A percentile compares a stretch with the other conserved stretches of the same genome.
phyloP scores from a whole-genome alignment of 2,888 invertebrate species.

The Platycheirus rosarum region DNA sequence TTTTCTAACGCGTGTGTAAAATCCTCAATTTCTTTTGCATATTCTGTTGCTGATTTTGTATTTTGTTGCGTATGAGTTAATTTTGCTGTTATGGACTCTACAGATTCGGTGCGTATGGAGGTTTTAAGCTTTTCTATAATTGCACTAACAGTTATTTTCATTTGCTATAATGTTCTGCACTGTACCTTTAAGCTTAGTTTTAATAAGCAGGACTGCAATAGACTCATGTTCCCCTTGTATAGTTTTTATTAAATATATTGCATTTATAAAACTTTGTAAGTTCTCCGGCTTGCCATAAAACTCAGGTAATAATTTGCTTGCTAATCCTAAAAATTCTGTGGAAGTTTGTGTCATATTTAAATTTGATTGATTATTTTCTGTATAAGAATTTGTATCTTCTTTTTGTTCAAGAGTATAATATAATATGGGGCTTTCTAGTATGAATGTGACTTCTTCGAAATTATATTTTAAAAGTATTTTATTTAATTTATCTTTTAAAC shows the following conservation, averaged over 20 bases:
- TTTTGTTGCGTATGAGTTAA: constrained; percentile 4
- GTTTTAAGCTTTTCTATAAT: neutral
- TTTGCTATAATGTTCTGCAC: constrained; percentile 3
- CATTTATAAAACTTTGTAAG: constrained; percentile 23
- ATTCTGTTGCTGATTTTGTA: constrained; percentile 11
- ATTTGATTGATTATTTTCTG: neutral
- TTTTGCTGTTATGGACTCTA: constrained; percentile 5
- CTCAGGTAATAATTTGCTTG: constrained; percentile 21
- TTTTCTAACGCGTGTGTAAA: constrained; percentile 5
- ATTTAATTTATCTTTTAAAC: constrained; percentile 10
- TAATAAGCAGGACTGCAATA: constrained; percentile 9
- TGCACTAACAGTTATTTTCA: constrained; percentile 3
- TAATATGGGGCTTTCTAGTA: constrained; percentile 4
- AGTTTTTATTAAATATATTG: constrained; percentile 12
- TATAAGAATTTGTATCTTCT: neutral
- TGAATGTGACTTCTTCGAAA: constrained; percentile 6
- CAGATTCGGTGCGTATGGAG: constrained; percentile 6
- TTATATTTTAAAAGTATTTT: constrained; percentile 15
- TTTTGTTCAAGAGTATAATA: neutral
- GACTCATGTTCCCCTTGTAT: constrained; percentile 16
- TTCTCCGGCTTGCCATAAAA: constrained; percentile 28
- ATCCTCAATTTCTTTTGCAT: constrained; percentile 6
- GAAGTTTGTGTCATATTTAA: neutral
- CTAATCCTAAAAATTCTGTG: constrained; percentile 14
- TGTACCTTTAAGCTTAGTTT: constrained; percentile 24